Percentiles rank a stretch among this genome's conserved stretches.
These are phyloP conservation scores for Acanthosepion lycidas DNA, from an alignment of 2,888 invertebrate species.

Conservation along the genomic window DNA sequence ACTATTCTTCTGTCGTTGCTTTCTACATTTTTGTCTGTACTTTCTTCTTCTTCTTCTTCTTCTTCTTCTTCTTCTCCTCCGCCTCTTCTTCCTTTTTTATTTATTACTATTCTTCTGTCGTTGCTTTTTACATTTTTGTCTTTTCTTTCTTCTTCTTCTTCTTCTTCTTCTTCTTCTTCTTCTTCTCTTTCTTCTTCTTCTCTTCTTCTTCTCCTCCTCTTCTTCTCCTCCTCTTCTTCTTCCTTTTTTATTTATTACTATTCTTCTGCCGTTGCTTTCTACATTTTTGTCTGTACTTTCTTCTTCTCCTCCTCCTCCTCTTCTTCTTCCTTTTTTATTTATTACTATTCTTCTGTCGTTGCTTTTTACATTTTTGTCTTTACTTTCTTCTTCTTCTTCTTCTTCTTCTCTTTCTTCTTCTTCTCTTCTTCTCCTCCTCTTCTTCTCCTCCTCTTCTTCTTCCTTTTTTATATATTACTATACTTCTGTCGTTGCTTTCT, in stretches of 20 bases:
- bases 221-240: not conserved
- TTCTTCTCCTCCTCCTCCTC: not conserved
- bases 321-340: not conserved
- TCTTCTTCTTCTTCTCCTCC: not conserved
- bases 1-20: not conserved
- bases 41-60: not conserved
- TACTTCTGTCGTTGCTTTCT: too few relatives aligned
- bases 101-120: not conserved
- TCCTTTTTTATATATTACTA: too few relatives aligned
- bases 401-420: not conserved
- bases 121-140: not conserved
- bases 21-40: not conserved
- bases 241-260: not conserved
- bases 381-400: not conserved
- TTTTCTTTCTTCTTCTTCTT: not conserved
- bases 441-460: not conserved
- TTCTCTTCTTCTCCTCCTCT: too few relatives aligned
- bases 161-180: not conserved
- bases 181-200: too few relatives aligned
- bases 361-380: not conserved
- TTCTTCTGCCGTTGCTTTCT: not conserved
- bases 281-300: not conserved
- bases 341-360: not conserved
- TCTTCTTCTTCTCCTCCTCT: too few relatives aligned
- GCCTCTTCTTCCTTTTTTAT: not conserved